These are phyloP conservation scores for Ganaspis sp. DNA, from an alignment of 1,140 invertebrate genomes.

Conservation along the genomic window DNA sequence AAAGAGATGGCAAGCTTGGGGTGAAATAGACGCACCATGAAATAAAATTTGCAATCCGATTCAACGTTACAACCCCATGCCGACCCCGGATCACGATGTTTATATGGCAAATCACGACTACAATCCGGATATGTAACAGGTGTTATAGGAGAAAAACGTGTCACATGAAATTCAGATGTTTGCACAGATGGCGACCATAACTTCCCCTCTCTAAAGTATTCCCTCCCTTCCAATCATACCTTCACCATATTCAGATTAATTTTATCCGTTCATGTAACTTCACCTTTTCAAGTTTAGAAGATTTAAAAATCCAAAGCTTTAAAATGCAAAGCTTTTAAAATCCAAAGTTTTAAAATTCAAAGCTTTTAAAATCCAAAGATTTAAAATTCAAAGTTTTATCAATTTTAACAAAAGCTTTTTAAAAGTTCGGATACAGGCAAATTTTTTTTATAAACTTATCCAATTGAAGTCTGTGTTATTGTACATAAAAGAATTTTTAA, in stretches of 20 bases:
- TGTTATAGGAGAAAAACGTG: conserved; percentile 50
- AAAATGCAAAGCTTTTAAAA: no score
- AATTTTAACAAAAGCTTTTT: no score
- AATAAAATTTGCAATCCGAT: conserved; percentile 53
- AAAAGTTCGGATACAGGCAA: no score
- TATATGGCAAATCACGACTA: conserved; percentile 46
- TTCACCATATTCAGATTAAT: conserved; percentile 18
- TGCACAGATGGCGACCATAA: conserved; percentile 37
- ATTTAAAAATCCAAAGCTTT: no score
- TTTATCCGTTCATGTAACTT: neutral
- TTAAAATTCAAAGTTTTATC: no score
- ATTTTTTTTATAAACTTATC: no score
- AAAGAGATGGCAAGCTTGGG: neutral
- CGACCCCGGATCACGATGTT: conserved; percentile 44
- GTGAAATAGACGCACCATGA: conserved; percentile 36
- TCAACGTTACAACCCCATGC: conserved; percentile 41
- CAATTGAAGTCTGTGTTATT: no score
- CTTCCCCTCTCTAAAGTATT: conserved; percentile 5
- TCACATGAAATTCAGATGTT: conserved; percentile 53
- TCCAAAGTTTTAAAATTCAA: no score
- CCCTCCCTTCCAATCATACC: neutral
- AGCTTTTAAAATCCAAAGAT: no score
- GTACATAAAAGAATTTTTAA: no score
- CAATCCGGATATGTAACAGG: conserved; percentile 48
- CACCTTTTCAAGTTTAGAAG: no score